Evolutionary conservation across 1,140 invertebrate species (phyloP), one percentile per base, ranked within the genome.

Genomic region (Drosophila nigromelanica): DNA sequence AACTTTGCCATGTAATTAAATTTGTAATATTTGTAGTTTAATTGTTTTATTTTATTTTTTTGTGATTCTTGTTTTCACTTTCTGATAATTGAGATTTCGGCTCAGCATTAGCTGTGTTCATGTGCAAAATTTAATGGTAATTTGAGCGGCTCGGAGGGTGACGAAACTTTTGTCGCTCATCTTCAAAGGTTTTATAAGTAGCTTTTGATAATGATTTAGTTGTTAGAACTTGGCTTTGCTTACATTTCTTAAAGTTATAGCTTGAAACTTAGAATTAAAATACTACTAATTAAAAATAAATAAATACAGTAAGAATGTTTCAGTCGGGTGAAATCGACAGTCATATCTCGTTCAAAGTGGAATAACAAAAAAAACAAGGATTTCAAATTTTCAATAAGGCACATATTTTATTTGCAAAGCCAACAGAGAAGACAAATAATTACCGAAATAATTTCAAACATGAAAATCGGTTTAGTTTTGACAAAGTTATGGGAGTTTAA

Each of bases 1-100:
- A 73, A 76, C 50, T 82, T 50, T 66, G 24, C 18, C 56, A 69
- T 71, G 82, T 86, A 86, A 82, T 87, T 81, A 61, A 86, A 86
- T 76, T 78, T 87, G 70, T 73, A 62, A 59, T 76, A 63, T 35
- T 66, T 66, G 58, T 58, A 39, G 64, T 10, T 47, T 35, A 15
- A 52, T 42, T 48, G 24, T 33, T 60, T 42, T 30, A 73, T 58
- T 45, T 52, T 59, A n/a, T n/a, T n/a, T n/a, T 43, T 52, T 59
- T 54, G 21, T 33, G n/a, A 37, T 33, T 37, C 12, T 11, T 14
- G 6, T 50, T 14, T 39, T 52, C 62, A 62, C 43, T 69, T 58
- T 39, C 14, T 7, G 24, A 54, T 69, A 73, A 73, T 73, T 73
- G 50, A 73, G 64, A 68, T 55, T 37, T 40, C 42, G 40, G 35